These are phyloP conservation scores for Pangasius djambal DNA, from an alignment of 2,797 vertebrate species.

Conservation along the genomic window DNA sequence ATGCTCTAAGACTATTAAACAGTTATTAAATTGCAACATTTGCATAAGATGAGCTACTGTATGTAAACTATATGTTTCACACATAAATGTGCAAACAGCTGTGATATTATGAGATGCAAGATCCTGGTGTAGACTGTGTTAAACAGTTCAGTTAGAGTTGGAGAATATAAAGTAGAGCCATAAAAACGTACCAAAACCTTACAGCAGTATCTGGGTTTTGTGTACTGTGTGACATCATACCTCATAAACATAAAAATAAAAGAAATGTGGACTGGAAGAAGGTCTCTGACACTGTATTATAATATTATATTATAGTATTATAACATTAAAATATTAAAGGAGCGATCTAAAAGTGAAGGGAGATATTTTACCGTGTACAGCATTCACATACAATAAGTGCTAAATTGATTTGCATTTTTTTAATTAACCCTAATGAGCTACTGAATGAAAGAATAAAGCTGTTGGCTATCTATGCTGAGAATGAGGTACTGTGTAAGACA, in stretches of 20 bases:
- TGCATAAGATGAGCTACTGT: neutral
- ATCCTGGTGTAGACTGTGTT: neutral
- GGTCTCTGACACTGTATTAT: neutral
- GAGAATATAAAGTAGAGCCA: neutral
- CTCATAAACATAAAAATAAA: neutral
- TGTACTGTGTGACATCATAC: neutral
- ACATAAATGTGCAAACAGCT: neutral
- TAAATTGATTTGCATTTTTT: constrained; percentile 13
- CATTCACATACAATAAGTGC: neutral
- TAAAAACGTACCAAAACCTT: neutral
- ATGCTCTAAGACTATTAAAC: neutral
- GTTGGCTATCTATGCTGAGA: neutral
- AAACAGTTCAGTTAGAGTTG: neutral
- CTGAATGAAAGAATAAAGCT: neutral
- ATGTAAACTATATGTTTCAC: neutral
- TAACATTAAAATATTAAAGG: neutral
- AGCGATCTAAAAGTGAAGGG: neutral
- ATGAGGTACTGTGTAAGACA: constrained; percentile 7
- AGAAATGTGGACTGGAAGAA: neutral
- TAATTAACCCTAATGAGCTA: constrained; percentile 22
- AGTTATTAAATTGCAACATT: neutral
- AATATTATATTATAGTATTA: too few relatives aligned
- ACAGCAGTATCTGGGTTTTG: neutral
- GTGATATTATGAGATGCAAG: neutral
- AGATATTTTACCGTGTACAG: neutral